Percentiles rank a stretch among this genome's conserved stretches.
phyloP scores from a whole-genome alignment of 2,113 vertebrate species.

The Petromus typicus region DNA sequence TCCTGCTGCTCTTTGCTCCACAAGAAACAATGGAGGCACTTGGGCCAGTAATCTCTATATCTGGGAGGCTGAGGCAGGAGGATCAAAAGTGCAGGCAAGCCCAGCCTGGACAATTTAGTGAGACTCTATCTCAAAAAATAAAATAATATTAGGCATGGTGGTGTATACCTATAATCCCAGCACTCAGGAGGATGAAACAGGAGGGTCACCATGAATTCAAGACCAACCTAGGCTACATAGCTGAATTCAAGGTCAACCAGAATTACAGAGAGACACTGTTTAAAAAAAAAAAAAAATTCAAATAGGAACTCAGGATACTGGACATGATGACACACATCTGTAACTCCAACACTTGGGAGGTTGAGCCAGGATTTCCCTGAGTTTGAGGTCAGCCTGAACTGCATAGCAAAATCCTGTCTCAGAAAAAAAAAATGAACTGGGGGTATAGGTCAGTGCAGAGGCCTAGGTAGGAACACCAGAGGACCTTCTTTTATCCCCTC shows the following conservation, averaged over 20 bases:
- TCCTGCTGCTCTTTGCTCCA: not conserved
- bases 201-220: not conserved
- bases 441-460: not conserved
- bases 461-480: not conserved
- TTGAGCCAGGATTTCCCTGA: too few species aligned
- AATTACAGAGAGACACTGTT: too few species aligned
- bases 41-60: not conserved
- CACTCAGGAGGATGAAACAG: not conserved
- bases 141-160: not conserved
- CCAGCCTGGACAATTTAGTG: not conserved
- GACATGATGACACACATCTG: too few species aligned
- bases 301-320: too few species aligned
- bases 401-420: not conserved
- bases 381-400: too few species aligned
- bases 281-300: too few species aligned
- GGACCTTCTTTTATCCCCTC: not conserved
- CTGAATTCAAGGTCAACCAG: not conserved
- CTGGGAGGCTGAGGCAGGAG: not conserved
- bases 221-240: not conserved
- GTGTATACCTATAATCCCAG: not conserved
- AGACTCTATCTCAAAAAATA: not conserved
- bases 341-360: too few species aligned
- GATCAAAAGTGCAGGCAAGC: not conserved
- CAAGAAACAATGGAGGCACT: not conserved
- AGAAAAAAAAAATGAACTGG: not conserved